A percentile compares a stretch with the other conserved stretches of the same genome.
Conservation (phyloP, 1,140 invertebrate species). For the Cecropterus lyciades region DNA sequence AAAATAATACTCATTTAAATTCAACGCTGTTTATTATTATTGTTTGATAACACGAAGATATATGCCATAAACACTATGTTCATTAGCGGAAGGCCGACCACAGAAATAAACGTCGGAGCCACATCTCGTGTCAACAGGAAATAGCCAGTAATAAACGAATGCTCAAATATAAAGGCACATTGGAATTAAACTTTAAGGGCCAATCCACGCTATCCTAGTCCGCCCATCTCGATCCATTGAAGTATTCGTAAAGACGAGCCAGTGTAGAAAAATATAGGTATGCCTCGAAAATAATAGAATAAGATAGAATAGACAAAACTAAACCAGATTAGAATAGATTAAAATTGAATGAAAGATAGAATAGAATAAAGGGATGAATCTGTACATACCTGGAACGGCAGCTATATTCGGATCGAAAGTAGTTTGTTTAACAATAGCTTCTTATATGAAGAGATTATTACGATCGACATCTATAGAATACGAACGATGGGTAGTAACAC, state of each 20-base stretch:
- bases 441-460: too few species aligned
- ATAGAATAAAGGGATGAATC: too few species aligned
- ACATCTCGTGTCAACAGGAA: conserved; percentile 6
- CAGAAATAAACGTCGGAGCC: background rate
- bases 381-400: too few species aligned
- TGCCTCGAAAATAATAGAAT: too few species aligned
- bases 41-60: background rate
- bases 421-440: too few species aligned
- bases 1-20: background rate
- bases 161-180: background rate
- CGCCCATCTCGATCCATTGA: background rate
- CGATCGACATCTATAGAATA: too few species aligned
- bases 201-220: background rate
- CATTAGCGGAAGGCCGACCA: conserved; percentile 7
- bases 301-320: too few species aligned
- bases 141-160: conserved; percentile 3
- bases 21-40: background rate
- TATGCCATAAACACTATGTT: background rate
- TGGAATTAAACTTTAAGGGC: background rate
- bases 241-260: background rate
- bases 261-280: background rate
- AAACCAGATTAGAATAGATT: too few species aligned
- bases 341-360: too few species aligned
- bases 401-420: too few species aligned
- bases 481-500: too few species aligned